Evolutionary conservation across 2,113 vertebrate species (phyloP).

Genomic region (Perca fluviatilis): DNA sequence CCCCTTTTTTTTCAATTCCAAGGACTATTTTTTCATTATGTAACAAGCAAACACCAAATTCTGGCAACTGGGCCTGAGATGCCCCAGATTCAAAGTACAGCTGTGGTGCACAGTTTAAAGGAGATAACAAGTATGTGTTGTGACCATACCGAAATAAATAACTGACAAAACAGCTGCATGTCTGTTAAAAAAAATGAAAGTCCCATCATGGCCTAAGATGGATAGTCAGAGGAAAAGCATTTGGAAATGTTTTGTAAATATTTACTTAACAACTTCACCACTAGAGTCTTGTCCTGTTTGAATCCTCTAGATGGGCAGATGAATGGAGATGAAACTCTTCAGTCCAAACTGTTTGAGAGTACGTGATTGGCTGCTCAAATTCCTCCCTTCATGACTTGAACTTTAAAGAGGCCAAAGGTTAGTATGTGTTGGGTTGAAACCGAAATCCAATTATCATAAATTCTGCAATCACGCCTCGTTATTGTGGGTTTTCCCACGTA

Average conservation of each 20-base stretch:
- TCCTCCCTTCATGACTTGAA: not conserved
- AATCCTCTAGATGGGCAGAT: not conserved
- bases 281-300: not conserved
- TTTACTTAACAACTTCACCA: not conserved
- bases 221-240: not conserved
- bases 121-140: not conserved
- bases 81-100: not conserved
- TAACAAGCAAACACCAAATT: slow-evolving; percentile 2
- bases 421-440: slow-evolving; percentile 7
- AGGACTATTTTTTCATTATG: not conserved
- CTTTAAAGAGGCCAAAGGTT: slow-evolving; percentile 8
- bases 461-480: slow-evolving; percentile 1
- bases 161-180: not conserved
- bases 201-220: not conserved
- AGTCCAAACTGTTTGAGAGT: not conserved
- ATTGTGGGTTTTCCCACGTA: not conserved
- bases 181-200: not conserved
- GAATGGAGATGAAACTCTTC: not conserved
- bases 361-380: slow-evolving; percentile 3
- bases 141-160: not conserved
- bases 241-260: slow-evolving; percentile 11
- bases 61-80: not conserved
- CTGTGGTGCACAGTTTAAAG: slow-evolving; percentile 11
- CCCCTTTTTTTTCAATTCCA: not conserved
- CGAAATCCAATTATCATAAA: slow-evolving; percentile 34